phyloP scores from a whole-genome alignment of 2,797 vertebrate genomes.

The Phyllotis vaccarum region DNA sequence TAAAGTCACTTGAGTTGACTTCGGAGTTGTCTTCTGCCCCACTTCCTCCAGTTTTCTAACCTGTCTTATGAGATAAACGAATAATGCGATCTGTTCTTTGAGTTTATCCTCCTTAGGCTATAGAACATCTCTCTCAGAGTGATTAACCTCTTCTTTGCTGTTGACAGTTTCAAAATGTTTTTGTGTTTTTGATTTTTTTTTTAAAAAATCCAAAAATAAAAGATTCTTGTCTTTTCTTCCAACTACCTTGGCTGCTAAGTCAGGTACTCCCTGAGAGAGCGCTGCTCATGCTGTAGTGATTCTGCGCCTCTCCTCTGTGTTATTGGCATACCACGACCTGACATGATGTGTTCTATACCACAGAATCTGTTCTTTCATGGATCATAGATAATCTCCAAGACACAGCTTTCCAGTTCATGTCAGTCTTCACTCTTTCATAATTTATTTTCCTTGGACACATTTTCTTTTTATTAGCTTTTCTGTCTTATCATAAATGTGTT shows the following conservation, averaged over 20 bases:
- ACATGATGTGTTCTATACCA: neutral
- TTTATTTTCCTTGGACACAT: neutral
- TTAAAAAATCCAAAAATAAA: neutral
- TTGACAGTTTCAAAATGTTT: neutral
- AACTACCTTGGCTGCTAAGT: neutral
- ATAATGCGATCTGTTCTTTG: neutral
- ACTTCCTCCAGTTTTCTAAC: neutral
- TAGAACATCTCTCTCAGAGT: neutral
- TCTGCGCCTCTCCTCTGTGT: neutral
- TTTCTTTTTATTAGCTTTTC: neutral
- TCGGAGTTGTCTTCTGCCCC: neutral
- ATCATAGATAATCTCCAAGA: neutral
- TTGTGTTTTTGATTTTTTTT: neutral
- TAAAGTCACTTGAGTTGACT: neutral
- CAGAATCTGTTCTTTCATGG: neutral
- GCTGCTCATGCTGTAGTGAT: neutral
- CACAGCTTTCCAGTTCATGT: neutral
- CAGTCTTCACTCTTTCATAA: neutral
- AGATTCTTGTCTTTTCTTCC: neutral
- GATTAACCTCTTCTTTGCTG: neutral
- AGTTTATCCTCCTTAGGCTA: neutral
- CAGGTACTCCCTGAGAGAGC: neutral
- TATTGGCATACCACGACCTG: neutral
- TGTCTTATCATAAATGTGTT: neutral
- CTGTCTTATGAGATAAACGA: neutral